Evolutionary conservation across 2,113 vertebrate genomes (phyloP).

Genomic region (Ochotona curzoniae): DNA sequence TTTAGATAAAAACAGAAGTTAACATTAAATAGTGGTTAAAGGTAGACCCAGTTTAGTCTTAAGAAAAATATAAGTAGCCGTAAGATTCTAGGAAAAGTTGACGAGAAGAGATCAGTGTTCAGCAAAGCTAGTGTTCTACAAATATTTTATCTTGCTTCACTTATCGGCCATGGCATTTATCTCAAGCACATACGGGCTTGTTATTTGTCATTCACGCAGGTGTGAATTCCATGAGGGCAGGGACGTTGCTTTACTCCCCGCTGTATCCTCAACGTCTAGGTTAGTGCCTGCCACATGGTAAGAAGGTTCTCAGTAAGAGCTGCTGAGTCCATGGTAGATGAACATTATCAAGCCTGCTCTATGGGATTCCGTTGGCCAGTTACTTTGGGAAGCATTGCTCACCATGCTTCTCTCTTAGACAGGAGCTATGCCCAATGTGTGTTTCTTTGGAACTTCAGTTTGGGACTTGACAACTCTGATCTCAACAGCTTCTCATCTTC

Average conservation of each 20-base stretch:
- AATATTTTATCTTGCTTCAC: background rate
- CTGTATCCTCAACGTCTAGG: background rate
- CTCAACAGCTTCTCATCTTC: background rate
- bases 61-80: background rate
- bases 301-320: background rate
- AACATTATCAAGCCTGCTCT: background rate
- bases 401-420: background rate
- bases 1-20: background rate
- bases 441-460: background rate
- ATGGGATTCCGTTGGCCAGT: background rate
- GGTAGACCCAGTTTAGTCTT: background rate
- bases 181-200: background rate
- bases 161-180: background rate
- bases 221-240: background rate
- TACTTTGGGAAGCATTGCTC: background rate
- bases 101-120: background rate
- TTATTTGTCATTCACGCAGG: background rate
- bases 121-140: background rate
- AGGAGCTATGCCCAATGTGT: background rate
- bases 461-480: background rate
- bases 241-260: background rate
- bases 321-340: background rate
- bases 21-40: constrained; percentile 2
- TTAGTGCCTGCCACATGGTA: background rate
- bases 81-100: background rate